Conservation (phyloP, 1,140 invertebrate genomes). For the Sogatella furcifera region DNA sequence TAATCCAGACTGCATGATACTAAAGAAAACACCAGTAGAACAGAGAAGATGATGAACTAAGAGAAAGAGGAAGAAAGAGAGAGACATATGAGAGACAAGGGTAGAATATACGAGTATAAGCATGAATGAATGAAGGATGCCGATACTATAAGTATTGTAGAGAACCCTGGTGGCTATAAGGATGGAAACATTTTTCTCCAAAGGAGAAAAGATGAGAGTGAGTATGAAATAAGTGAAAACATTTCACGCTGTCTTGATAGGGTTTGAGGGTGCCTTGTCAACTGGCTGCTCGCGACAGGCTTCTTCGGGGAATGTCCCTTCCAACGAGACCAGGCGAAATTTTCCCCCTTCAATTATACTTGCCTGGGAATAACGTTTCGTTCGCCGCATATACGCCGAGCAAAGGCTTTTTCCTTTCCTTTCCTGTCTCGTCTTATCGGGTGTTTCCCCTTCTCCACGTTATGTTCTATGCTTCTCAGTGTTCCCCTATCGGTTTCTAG, state of each 20-base stretch:
- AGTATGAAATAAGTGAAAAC: conserved; percentile 1
- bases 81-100: background rate
- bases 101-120: no score
- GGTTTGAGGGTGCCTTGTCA: background rate
- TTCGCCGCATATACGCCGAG: background rate
- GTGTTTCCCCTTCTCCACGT: no score
- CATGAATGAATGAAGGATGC: no score
- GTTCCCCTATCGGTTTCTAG: no score
- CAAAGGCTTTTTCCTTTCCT: no score
- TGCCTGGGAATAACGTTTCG: background rate
- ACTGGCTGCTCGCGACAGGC: background rate
- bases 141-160: no score
- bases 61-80: background rate
- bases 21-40: no score
- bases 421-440: no score
- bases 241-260: conserved; percentile 2
- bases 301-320: background rate
- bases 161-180: background rate
- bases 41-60: no score
- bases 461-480: no score
- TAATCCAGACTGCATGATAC: no score
- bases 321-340: background rate
- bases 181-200: background rate
- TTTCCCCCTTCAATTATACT: background rate
- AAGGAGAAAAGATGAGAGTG: background rate